Conservation (phyloP, 1,140 invertebrate genomes). For the Andricus grossulariae region DNA sequence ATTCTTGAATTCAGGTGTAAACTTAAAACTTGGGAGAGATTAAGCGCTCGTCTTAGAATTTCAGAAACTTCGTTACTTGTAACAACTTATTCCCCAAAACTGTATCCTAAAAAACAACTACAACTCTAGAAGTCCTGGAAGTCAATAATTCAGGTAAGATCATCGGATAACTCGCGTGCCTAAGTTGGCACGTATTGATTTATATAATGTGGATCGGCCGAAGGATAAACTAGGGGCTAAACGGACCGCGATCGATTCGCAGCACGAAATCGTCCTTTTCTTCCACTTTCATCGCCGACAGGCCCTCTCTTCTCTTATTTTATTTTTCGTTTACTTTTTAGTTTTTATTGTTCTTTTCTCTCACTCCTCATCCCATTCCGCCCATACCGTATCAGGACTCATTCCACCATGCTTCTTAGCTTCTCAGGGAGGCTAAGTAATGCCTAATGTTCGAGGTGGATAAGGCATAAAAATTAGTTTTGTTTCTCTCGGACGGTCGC, state of each 20-base stretch:
- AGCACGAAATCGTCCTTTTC: constrained; percentile 67
- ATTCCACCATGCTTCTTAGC: constrained; percentile 44
- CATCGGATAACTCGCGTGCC: constrained; percentile 16
- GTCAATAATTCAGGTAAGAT: not conserved
- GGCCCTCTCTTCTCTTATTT: constrained; percentile 18
- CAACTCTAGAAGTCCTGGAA: too few species aligned
- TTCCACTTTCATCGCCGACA: constrained; percentile 30
- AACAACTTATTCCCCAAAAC: too few species aligned
- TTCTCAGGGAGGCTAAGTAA: constrained; percentile 59
- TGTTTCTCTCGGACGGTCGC: constrained; percentile 66
- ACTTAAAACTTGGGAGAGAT: too few species aligned
- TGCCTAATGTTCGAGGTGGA: constrained; percentile 64
- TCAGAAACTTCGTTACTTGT: too few species aligned
- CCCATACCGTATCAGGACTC: not conserved
- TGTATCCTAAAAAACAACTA: too few species aligned
- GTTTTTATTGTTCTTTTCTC: constrained; percentile 21
- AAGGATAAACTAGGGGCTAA: constrained; percentile 45
- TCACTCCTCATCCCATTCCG: not conserved
- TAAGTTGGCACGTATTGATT: constrained; percentile 21
- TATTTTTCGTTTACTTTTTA: constrained; percentile 4
- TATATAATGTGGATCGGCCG: constrained; percentile 26
- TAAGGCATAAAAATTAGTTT: constrained; percentile 69
- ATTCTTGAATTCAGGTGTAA: too few species aligned
- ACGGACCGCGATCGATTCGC: constrained; percentile 67
- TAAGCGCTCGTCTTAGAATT: too few species aligned